Base-by-base conservation (phyloP, 2,113 vertebrate species). In the Hydrochoerus hydrochaeris region DNA sequence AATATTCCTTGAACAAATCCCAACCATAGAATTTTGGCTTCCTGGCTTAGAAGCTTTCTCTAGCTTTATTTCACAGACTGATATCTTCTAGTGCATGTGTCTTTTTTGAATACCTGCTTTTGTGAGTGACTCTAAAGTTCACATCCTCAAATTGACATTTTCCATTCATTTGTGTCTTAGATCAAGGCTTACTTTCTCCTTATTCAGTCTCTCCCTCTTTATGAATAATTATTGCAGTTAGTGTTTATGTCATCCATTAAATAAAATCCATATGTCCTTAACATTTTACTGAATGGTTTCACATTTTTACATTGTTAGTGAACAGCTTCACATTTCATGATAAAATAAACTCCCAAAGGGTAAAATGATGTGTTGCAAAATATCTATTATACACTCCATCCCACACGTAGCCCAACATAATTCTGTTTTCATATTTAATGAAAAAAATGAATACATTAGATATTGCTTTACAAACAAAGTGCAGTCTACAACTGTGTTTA, bases 241-340 rank as follows among this genome's bases (percentile, higher is more conserved):
- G 83, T 85, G 46, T 86, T 86, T 93, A 62, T 75, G 80, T 73
- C 32, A 93, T 77, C 88, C 60, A 94, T 86, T 92, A 77, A 80
- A 69, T 91, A 85, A 91, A 95, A 89, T 81, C 10, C 32, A 17
- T 32, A 46, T 67, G 32, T 46, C 10, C 10, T 89, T 75, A 32
- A 49, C 11, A 54, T 85, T 88, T 93, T 90, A 88, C 46, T 78
- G 38, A 95, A 24, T 26, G 78, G 38, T 83, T 94, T 91, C 58
- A 63, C 17, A 26, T 80, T 84, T 30, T 54, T 80, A 80, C 20
- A 49, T 86, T 93, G 92, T 54, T 80, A n/a, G 75, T 54, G 17
- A 52, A 80, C 32, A 63, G 41, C 80, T 94, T 93, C 69, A 63
- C 17, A 32, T 86, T 89, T 32, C 26, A 22, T 19, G 35, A 78